Conservation (phyloP, 2,797 vertebrate genomes). For the Lepilemur septentrionalis region DNA sequence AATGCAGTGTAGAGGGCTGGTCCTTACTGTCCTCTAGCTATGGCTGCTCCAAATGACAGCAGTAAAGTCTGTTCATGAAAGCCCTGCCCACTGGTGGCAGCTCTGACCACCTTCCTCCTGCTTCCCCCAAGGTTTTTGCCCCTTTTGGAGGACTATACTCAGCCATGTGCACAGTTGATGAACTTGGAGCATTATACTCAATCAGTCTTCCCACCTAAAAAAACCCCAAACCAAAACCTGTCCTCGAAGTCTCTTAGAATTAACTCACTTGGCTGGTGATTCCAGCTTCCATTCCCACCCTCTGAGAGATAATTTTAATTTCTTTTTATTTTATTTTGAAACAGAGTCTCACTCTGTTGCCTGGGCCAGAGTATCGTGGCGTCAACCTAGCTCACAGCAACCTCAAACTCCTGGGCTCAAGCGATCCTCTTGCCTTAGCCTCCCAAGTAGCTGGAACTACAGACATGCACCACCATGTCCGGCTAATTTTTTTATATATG, state of each 20-base stretch:
- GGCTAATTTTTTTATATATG: too few species aligned
- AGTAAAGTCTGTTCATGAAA: not conserved
- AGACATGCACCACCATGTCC: too few species aligned
- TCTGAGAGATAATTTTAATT: not conserved
- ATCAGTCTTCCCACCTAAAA: not conserved
- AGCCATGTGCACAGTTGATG: not conserved
- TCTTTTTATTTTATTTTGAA: not conserved
- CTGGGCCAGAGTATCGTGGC: too few species aligned
- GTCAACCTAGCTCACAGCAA: too few species aligned
- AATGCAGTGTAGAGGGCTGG: not conserved
- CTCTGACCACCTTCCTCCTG: not conserved
- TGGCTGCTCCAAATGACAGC: not conserved
- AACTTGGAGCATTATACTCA: not conserved
- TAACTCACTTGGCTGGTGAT: not conserved
- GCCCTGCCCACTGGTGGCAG: not conserved
- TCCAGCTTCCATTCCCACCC: not conserved
- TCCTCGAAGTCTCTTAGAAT: not conserved
- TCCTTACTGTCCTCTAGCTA: not conserved
- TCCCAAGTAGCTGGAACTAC: too few species aligned
- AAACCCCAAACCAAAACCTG: not conserved
- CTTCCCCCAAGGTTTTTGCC: not conserved
- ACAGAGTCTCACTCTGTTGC: too few species aligned
- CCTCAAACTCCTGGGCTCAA: too few species aligned
- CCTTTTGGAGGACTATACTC: not conserved
- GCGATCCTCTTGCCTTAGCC: too few species aligned